Base-by-base conservation (phyloP, 2,888 invertebrate species). In the Punctoribates punctum region DNA sequence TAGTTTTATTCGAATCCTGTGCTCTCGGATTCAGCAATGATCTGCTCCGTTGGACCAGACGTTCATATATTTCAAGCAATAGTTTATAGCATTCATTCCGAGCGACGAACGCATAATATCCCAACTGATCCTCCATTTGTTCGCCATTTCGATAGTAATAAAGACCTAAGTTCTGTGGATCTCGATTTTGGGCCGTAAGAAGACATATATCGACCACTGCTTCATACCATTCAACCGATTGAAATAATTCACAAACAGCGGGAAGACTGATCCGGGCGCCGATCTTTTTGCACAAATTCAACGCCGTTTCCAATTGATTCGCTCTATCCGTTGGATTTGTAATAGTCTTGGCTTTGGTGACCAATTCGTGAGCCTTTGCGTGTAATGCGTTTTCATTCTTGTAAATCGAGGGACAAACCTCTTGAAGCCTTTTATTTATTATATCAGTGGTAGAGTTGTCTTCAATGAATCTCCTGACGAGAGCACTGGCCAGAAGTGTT, bases 361-460 rank as follows among this genome's bases (percentile, higher is more conserved):
- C 86, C 81, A 95, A 89, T 85, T 96, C 96, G 81, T 93, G 94
- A 0, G 93, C 93, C 87, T 96, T 96, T 1, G 96, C 94, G 81
- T 94, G 94, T 15, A 94, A 92, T 4, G 96, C 97, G 85, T 99
- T 98, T 86, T 98, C 97, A 81, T 90, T 90, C 79, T 92, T 90
- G 83, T 96, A 99, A 34, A 99, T 87, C 80, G 91, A 91, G 0
- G 99, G 98, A 82, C 98, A 99, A 0, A 94, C 88, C 81, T 94
- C 91, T 70, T 96, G 87, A 75, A 99, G 85, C 82, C 91, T 91
- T 29, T 88, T 87, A 78, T 94, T 96, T 78, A 99, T 93, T 0
- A 93, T 90, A 83, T 94, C 94, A 1, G 96, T 94, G 0, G 94
- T 93, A 0, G 97, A 96, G 83, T 96, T 94, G 83, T 99, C 98